Evolutionary conservation across 2,797 vertebrate species (phyloP), one percentile per base, ranked within the genome.

Genomic region (Florisuga fusca): DNA sequence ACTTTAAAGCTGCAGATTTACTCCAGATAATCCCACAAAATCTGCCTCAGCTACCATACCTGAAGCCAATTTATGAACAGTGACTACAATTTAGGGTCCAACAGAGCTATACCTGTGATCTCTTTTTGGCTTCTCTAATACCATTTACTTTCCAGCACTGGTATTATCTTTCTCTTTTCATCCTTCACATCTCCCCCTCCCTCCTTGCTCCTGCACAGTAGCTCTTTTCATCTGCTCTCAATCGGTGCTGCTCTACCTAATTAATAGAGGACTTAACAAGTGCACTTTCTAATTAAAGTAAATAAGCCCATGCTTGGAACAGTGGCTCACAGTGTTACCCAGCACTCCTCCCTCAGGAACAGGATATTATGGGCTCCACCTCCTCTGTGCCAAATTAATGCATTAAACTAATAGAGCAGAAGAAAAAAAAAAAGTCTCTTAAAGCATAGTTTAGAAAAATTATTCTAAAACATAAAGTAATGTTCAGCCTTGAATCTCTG

Each of bases 281-380:
- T 54, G 66, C 93, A 84, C 90, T 95, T 96, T 96, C 96, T 96
- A 97, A 96, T 93, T 87, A 96, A 97, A 96, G 92, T 96, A 97
- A 98, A 97, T 84, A 97, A 95, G 90, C 86, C 94, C 73, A 34
- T 73, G 29, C 43, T 78, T 15, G 34, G 90, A 96, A 97, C 94
- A 97, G 94, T 91, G 85, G 34, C 45, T 92, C 86, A 76, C 96
- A 96, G 96, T 97, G 95, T 95, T 96, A 72, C 15, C 58, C 73
- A 78, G 89, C 82, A 33, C 63, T 72, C 84, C 78, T 92, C 94
- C 92, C 95, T 94, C 66, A 55, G 77, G 90, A 97, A 89, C 81
- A 76, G 57, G 95, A 97, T 93, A 95, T 95, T 94, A 80, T 57
- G 62, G 66, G 84, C 90, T 93, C 90, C 69, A 77, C 94, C 71